phyloP scores from a whole-genome alignment of 2,113 vertebrate genomes.

The Triplophysa dalaica region DNA sequence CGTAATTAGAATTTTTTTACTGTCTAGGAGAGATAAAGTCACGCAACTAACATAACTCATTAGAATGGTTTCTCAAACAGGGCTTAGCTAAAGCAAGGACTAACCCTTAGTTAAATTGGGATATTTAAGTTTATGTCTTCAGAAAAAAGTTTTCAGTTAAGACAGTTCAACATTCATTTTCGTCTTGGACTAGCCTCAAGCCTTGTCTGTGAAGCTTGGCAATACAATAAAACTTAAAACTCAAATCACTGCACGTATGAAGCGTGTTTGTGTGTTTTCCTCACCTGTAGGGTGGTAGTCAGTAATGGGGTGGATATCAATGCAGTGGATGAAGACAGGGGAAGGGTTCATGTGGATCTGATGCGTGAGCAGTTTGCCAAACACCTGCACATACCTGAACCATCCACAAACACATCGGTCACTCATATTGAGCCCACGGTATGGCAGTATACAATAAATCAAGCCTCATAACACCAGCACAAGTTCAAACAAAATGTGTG shows the following conservation, averaged over 20 bases:
- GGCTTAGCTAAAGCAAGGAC: too few species aligned
- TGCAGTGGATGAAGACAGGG: slow-evolving; percentile 84
- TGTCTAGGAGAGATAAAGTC: background rate
- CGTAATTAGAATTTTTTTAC: background rate
- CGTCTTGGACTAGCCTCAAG: too few species aligned
- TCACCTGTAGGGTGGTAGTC: slow-evolving; percentile 80
- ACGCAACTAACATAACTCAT: too few species aligned
- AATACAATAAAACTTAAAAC: too few species aligned
- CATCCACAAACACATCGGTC: slow-evolving; percentile 28
- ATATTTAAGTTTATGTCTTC: too few species aligned
- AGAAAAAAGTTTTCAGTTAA: too few species aligned
- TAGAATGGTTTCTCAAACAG: too few species aligned
- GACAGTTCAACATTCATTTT: too few species aligned
- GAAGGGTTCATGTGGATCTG: slow-evolving; percentile 81
- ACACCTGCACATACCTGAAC: slow-evolving; percentile 84
- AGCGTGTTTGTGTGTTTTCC: slow-evolving; percentile 71
- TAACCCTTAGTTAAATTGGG: too few species aligned
- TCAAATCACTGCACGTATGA: background rate
- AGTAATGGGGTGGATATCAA: slow-evolving; percentile 81
- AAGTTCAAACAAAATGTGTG: slow-evolving; percentile 2
- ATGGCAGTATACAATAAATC: slow-evolving; percentile 7
- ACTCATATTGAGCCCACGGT: background rate
- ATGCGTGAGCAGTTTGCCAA: slow-evolving; percentile 81
- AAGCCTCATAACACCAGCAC: background rate
- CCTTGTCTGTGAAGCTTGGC: too few species aligned